A percentile compares a stretch with the other conserved stretches of the same genome.
phyloP scores from a whole-genome alignment of 92 coral and sea anemone genomes.

The Virgularia gustaviana region DNA sequence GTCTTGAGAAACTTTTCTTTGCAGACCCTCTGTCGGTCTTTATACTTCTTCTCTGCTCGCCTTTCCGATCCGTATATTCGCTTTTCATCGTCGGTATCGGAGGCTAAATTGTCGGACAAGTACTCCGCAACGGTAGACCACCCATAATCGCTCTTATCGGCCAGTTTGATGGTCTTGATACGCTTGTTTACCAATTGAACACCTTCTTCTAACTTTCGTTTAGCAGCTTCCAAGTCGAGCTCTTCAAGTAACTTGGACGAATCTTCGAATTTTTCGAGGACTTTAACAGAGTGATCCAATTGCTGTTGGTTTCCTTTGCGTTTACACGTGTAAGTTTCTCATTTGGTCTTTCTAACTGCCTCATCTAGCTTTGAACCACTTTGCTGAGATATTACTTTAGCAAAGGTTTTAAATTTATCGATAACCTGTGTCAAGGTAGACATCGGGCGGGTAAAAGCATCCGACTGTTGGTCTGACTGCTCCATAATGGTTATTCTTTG shows the following conservation, averaged over 20 bases:
- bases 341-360: not conserved
- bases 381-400: not conserved
- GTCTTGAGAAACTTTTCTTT: too few species aligned
- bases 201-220: slow-evolving; percentile 38
- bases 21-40: slow-evolving; percentile 24
- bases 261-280: slow-evolving; percentile 13
- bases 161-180: slow-evolving; percentile 21
- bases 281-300: too few species aligned
- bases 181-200: slow-evolving; percentile 24
- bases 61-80: slow-evolving; percentile 39
- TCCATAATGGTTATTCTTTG: too few species aligned
- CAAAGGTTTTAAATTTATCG: not conserved
- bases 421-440: too few species aligned
- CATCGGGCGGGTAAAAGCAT: too few species aligned
- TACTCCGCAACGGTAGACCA: slow-evolving; percentile 34
- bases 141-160: slow-evolving; percentile 38
- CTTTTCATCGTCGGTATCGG: slow-evolving; percentile 38
- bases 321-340: not conserved
- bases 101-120: slow-evolving; percentile 23
- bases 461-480: too few species aligned
- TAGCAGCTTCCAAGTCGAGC: slow-evolving; percentile 30
- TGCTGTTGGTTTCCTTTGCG: slow-evolving; percentile 15
- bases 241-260: slow-evolving; percentile 7
- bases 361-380: slow-evolving; percentile 9
- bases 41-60: slow-evolving; percentile 25